These are phyloP conservation scores for Blastomussa wellsi DNA, from an alignment of 92 coral and sea anemone genomes.

Conservation along the genomic window DNA sequence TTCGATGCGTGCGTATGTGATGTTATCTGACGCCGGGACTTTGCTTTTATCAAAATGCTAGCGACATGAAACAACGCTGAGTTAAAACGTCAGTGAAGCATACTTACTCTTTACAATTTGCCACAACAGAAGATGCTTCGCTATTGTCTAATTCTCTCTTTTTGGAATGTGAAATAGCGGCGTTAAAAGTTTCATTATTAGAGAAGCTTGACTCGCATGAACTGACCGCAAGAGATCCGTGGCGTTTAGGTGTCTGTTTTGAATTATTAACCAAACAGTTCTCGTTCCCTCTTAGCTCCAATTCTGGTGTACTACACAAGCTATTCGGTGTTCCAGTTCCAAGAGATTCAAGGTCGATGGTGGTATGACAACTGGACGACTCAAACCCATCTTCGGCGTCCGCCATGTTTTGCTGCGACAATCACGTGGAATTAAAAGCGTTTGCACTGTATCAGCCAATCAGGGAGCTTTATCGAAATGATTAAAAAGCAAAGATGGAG, in stretches of 20 bases:
- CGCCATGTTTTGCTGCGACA: slow-evolving; percentile 42
- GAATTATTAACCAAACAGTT: slow-evolving; percentile 14
- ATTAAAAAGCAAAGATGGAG: background rate
- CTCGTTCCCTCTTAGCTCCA: slow-evolving; percentile 38
- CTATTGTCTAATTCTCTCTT: slow-evolving; percentile 15
- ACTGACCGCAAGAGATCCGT: slow-evolving; percentile 18
- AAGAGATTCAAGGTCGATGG: slow-evolving; percentile 34
- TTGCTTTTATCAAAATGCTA: background rate
- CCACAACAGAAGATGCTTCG: background rate
- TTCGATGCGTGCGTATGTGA: background rate
- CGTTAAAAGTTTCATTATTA: slow-evolving; percentile 13
- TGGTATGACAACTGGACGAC: slow-evolving; percentile 31
- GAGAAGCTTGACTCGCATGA: background rate
- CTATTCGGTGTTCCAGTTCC: slow-evolving; percentile 38
- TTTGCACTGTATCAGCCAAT: slow-evolving; percentile 36
- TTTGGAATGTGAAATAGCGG: slow-evolving; percentile 2
- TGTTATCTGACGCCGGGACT: background rate
- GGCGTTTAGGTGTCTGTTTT: slow-evolving; percentile 14
- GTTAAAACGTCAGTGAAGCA: background rate
- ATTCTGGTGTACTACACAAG: slow-evolving; percentile 45
- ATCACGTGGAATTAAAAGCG: slow-evolving; percentile 49
- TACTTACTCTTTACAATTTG: slow-evolving; percentile 32
- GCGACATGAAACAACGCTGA: background rate
- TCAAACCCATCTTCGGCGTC: slow-evolving; percentile 35
- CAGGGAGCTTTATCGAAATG: background rate